A percentile compares a stretch with the other conserved stretches of the same genome.
These are phyloP conservation scores for Myiozetetes cayanensis DNA, from an alignment of 2,113 vertebrate genomes.

Conservation along the genomic window DNA sequence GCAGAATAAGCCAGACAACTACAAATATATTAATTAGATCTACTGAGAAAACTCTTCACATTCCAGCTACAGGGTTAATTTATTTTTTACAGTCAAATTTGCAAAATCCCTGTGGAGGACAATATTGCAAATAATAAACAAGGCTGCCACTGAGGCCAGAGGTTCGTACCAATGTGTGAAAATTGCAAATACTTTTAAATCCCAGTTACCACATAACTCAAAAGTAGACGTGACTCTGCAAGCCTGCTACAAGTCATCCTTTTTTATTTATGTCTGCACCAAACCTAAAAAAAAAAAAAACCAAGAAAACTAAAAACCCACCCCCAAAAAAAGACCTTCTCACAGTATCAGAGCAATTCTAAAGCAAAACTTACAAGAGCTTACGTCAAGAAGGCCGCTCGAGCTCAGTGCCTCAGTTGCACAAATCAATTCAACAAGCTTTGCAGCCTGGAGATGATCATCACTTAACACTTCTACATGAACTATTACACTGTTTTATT, in stretches of 20 bases:
- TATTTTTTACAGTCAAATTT: neutral
- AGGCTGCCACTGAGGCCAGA: neutral
- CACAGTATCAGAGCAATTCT: neutral
- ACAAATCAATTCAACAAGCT: neutral
- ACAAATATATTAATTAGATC: neutral
- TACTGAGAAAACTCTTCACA: neutral
- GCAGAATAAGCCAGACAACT: neutral
- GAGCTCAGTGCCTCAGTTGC: neutral
- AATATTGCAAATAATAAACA: neutral
- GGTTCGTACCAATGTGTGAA: neutral
- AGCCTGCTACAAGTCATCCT: neutral
- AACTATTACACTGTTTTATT: neutral
- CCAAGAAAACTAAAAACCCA: neutral
- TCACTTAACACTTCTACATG: neutral
- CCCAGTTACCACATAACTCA: neutral
- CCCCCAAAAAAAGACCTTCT: neutral
- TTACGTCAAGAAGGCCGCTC: neutral
- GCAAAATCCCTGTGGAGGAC: neutral
- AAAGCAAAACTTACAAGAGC: neutral
- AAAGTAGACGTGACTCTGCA: neutral
- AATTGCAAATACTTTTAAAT: neutral
- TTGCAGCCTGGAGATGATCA: neutral
- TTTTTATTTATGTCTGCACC: neutral
- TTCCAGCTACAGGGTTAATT: neutral
- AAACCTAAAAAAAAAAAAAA: neutral